Evolutionary conservation across 2,888 invertebrate species (phyloP).

Genomic region (Saturnia japonica): DNA sequence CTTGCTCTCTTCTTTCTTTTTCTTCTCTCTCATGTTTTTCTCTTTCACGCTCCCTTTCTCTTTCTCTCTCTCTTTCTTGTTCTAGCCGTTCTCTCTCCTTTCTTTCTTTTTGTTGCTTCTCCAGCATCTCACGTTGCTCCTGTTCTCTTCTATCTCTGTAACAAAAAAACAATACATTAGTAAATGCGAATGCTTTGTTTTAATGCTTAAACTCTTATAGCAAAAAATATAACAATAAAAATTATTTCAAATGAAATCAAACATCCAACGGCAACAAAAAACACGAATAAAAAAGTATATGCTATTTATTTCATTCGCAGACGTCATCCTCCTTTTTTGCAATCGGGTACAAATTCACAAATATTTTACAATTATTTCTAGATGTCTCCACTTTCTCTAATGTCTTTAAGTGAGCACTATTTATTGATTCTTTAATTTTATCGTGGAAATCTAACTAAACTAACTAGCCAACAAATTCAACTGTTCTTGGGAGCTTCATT

Average conservation of each 20-base stretch:
- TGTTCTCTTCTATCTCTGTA: conserved; percentile 76
- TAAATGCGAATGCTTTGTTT: no score
- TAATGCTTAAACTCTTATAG: no score
- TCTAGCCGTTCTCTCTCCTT: conserved; percentile 85
- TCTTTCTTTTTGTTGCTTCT: conserved; percentile 85
- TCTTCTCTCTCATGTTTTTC: conserved; percentile 80
- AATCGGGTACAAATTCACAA: no score
- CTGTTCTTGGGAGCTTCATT: neutral
- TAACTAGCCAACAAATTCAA: neutral
- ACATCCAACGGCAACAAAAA: no score
- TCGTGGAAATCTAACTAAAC: neutral
- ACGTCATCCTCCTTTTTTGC: no score
- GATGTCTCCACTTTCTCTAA: neutral
- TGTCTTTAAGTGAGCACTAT: neutral
- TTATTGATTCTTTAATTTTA: neutral
- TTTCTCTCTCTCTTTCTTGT: conserved; percentile 80
- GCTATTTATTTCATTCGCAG: no score
- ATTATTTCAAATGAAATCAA: no score
- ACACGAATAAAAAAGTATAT: no score
- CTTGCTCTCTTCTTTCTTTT: conserved; percentile 83
- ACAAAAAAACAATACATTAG: conserved; percentile 31
- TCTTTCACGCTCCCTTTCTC: conserved; percentile 75
- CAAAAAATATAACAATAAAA: no score
- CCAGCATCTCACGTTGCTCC: conserved; percentile 83
- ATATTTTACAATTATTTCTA: no score